Evolutionary conservation across 2,888 invertebrate species (phyloP).

Genomic region (Drosophila flavopinicola): DNA sequence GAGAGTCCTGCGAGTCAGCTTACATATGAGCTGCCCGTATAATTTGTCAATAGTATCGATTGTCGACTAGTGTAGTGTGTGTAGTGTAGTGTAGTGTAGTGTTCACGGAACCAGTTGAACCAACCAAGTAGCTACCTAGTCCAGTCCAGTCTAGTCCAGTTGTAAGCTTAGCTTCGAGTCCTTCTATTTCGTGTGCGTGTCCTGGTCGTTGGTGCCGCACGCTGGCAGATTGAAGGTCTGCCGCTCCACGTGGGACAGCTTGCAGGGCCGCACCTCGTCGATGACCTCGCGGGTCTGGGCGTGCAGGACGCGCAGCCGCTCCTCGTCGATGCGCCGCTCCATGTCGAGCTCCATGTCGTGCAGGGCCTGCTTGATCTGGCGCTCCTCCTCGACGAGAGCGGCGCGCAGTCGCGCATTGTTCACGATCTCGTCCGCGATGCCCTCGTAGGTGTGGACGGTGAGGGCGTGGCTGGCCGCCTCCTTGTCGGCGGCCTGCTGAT

Average conservation of each 20-base stretch:
- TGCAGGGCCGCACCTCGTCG: slow-evolving; percentile 42
- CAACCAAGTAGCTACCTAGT: too few relatives aligned
- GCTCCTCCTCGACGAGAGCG: slow-evolving; percentile 37
- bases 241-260: slow-evolving; percentile 33
- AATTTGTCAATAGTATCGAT: too few relatives aligned
- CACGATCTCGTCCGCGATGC: slow-evolving; percentile 23
- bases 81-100: not conserved
- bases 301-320: slow-evolving; percentile 57
- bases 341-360: slow-evolving; percentile 42
- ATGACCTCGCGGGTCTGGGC: slow-evolving; percentile 40
- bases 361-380: slow-evolving; percentile 22
- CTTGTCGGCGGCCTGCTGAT: slow-evolving; percentile 17
- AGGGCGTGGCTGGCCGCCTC: slow-evolving; percentile 2
- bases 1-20: not conserved
- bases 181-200: slow-evolving; percentile 10
- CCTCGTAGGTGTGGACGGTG: slow-evolving; percentile 15
- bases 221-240: slow-evolving; percentile 37
- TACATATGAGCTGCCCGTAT: too few relatives aligned
- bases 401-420: slow-evolving; percentile 22
- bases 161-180: not conserved
- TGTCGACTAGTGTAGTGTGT: too few relatives aligned
- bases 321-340: slow-evolving; percentile 48
- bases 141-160: not conserved
- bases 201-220: slow-evolving; percentile 10
- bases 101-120: slow-evolving; percentile 26